Evolutionary conservation across 23 tunicate species (phyloP), one percentile per base, ranked within the genome.

Genomic region (Trididemnum nubilum): DNA sequence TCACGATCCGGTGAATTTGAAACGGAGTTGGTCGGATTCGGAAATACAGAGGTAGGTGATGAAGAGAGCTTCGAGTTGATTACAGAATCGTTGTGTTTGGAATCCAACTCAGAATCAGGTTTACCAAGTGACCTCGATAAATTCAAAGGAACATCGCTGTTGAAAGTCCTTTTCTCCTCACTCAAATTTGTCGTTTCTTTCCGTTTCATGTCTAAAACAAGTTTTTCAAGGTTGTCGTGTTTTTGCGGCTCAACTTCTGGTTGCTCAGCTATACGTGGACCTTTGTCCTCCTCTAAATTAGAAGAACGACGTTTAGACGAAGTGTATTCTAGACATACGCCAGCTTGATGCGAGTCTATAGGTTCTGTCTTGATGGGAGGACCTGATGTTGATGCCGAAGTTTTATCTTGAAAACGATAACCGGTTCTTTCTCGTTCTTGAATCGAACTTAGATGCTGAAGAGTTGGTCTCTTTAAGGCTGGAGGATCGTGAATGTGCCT

Each of bases 101-200:
- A 22, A 4, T 63, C 7, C 5, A 22, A 25, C 70, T 63, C 70
- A 25, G 34, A 86, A 82, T 18, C 58, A 35, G 82, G 66, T 82
- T 15, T 44, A 15, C 54, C 54, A 15, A 86, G 93, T n/a, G 93
- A 88, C 2, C 87, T 88, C 51, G 86, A 82, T 19, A 88, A 83
- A 76, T 88, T 70, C 31, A 88, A 66, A 2, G 93, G 93, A n/a
- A 78, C 72, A 15, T 88, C 93, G 61, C n/a, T 63, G 15, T 27
- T 63, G 70, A 4, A 9, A 22, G 7, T 27, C 15, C 31, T 63
- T 22, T 63, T 12, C 9, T 7, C 15, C 15, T 44, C 12, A 44
- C 12, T 7, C 15, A 15, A 15, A 9, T 9, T 9, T 15, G 15
- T 44, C 15, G 54, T 9, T 7, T 44, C 54, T 15, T 7, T 9